Evolutionary conservation across 2,797 vertebrate species (phyloP), one percentile per base, ranked within the genome.

Genomic region (Notolabrus celidotus): DNA sequence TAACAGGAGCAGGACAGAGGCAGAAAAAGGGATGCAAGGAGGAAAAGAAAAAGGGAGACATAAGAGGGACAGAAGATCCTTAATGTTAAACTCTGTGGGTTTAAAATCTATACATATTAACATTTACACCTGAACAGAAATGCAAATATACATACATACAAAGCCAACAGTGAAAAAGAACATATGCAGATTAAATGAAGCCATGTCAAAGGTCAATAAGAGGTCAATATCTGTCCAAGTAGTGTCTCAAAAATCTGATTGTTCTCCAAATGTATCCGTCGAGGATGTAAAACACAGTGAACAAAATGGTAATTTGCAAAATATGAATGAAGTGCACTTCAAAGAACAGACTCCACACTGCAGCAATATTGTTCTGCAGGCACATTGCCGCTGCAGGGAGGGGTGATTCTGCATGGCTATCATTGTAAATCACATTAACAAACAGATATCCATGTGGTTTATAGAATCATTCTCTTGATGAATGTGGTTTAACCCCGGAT

Each of bases 401-500:
- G 49, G 51, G 49, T 27, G 17, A 22, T 38, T 66, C 52, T 71
- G 53, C 68, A 42, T 17, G 55, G 46, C 45, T 31, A 17, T 38
- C 20, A 38, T 52, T 59, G 72, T 63, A 68, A 78, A 87, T 81
- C 51, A 71, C 49, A 73, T 77, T 66, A 75, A 61, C 67, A 57
- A 47, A 74, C 67, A 74, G 50, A 79, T 43, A 86, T 80, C 60
- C 67, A 62, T 84, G 83, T 72, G 82, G 73, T 70, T 71, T 80
- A 83, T 71, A 69, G 71, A 80, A 79, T 78, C 33, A 57, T 61
- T 39, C 31, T 20, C 58, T 16, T 70, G 72, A 84, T 77, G 79
- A 71, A 83, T 70, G 69, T 27, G 72, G 68, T 78, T 85, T 82
- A 82, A 82, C 54, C 65, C 74, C 8, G 39, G 74, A 85, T 83